phyloP scores from a whole-genome alignment of 2,113 vertebrate genomes.

The Hippocampus zosterae region DNA sequence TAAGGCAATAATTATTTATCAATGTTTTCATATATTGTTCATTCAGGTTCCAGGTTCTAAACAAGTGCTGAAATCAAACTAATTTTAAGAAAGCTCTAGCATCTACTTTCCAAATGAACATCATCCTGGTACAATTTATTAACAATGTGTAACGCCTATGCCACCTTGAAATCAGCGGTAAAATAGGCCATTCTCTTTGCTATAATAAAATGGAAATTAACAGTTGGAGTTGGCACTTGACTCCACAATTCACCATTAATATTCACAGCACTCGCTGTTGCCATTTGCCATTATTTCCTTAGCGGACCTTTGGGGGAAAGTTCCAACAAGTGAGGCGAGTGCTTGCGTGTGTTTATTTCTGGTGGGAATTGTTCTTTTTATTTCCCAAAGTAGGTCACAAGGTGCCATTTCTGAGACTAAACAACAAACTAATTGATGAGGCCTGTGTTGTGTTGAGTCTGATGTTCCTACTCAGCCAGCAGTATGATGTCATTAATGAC shows the following conservation, averaged over 20 bases:
- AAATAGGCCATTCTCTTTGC: conserved; percentile 29
- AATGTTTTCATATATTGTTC: neutral
- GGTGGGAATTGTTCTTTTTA: conserved; percentile 35
- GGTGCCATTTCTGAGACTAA: conserved; percentile 41
- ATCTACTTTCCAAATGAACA: conserved; percentile 23
- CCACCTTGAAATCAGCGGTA: conserved; percentile 27
- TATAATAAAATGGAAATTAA: conserved; percentile 52
- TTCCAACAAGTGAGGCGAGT: conserved; percentile 40
- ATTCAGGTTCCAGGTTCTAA: neutral
- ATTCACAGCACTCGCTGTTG: conserved; percentile 46
- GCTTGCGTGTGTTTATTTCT: conserved; percentile 45
- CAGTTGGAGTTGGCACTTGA: conserved; percentile 23
- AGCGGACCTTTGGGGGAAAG: conserved; percentile 45
- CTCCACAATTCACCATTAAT: conserved; percentile 40
- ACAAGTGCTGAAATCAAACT: neutral
- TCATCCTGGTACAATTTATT: conserved; percentile 31
- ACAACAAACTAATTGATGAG: neutral
- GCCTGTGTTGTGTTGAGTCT: conserved; percentile 14
- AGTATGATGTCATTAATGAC: conserved; percentile 46
- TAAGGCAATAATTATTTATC: neutral
- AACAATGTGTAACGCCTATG: conserved; percentile 30
- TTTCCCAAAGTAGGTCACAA: conserved; percentile 46
- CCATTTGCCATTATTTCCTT: conserved; percentile 53
- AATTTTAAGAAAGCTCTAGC: neutral
- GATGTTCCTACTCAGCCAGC: conserved; percentile 37